Evolutionary conservation across 2,888 invertebrate genomes (phyloP).

Genomic region (Gibbula magus): DNA sequence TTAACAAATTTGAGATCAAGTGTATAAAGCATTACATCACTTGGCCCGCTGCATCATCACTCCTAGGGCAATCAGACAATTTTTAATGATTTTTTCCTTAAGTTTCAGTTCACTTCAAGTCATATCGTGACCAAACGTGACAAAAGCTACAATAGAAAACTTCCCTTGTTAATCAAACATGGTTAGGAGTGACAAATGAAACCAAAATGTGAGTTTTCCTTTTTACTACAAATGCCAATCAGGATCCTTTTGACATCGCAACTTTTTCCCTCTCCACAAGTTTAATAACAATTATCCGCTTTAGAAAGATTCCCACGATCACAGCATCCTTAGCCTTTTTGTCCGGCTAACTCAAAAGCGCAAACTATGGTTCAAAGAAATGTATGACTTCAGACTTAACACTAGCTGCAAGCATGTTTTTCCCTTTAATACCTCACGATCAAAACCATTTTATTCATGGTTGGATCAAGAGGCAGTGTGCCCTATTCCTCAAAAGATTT

Average conservation of each 20-base stretch:
- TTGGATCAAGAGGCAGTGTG: neutral
- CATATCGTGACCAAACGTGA: no score
- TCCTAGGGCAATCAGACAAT: no score
- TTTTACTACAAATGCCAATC: no score
- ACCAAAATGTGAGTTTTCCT: no score
- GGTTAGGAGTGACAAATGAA: no score
- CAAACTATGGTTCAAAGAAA: neutral
- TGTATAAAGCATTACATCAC: no score
- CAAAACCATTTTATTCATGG: slow-evolving; percentile 12
- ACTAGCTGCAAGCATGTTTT: slow-evolving; percentile 10
- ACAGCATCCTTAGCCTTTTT: neutral
- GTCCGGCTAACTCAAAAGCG: neutral
- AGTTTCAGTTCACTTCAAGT: no score
- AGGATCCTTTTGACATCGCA: neutral
- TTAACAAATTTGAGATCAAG: no score
- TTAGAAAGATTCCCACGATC: slow-evolving; percentile 11
- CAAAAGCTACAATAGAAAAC: no score
- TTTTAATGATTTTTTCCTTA: no score
- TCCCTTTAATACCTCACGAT: neutral
- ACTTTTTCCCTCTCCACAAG: neutral
- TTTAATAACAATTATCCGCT: slow-evolving; percentile 11
- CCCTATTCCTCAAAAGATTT: slow-evolving; percentile 5
- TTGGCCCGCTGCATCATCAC: no score
- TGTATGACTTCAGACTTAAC: slow-evolving; percentile 5
- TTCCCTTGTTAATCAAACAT: no score